These are phyloP conservation scores for Heliconius aoede DNA, from an alignment of 2,888 invertebrate genomes.

Conservation along the genomic window DNA sequence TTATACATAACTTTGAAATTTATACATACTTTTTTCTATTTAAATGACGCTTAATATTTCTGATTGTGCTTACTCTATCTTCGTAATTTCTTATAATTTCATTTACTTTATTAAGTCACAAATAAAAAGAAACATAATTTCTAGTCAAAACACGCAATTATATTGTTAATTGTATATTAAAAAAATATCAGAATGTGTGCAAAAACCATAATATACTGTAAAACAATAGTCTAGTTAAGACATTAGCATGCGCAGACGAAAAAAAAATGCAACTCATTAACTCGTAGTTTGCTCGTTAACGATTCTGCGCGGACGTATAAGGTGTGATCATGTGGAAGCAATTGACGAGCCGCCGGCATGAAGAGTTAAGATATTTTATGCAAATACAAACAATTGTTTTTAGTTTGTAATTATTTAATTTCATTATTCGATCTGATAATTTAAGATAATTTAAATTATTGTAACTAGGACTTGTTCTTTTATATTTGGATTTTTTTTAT, in stretches of 20 bases:
- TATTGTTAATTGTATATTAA: not conserved
- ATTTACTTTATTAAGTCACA: not conserved
- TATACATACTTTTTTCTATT: not conserved
- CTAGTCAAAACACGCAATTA: not conserved
- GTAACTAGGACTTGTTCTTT: not conserved
- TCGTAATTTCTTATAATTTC: not conserved
- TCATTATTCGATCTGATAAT: not conserved
- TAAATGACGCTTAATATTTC: not conserved
- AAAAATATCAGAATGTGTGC: not conserved
- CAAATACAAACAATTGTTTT: conserved; percentile 17
- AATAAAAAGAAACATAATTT: not conserved
- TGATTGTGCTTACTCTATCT: not conserved
- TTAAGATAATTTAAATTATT: not conserved
- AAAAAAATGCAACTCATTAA: conserved; percentile 51
- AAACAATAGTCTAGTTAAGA: conserved; percentile 5
- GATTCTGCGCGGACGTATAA: conserved; percentile 50
- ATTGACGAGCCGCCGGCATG: conserved; percentile 46
- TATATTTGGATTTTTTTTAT: conserved; percentile 45
- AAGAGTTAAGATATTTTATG: conserved; percentile 41
- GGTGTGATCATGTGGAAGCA: conserved; percentile 52
- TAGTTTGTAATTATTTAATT: not conserved
- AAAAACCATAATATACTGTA: not conserved
- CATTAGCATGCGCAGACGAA: conserved; percentile 45
- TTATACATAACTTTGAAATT: not conserved
- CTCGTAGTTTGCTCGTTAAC: conserved; percentile 53